Percentiles rank a stretch among this genome's conserved stretches.
These are phyloP conservation scores for Sarotherodon lohbergeri DNA, from an alignment of 2,113 vertebrate genomes.

Conservation along the genomic window DNA sequence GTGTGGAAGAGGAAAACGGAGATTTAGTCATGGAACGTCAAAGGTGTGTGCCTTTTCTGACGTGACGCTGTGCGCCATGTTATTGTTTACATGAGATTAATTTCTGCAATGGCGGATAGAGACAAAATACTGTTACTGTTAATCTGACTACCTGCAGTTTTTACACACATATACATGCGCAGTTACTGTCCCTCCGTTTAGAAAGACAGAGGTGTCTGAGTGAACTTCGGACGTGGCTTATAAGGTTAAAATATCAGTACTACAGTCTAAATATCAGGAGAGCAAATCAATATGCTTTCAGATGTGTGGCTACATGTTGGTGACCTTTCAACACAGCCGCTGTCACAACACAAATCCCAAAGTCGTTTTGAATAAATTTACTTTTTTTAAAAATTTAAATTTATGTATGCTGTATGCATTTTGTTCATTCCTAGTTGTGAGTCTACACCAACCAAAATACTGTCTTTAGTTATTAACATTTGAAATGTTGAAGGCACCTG, in stretches of 20 bases:
- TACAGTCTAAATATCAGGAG: neutral
- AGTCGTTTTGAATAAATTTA: neutral
- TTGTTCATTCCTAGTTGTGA: neutral
- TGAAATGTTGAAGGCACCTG: neutral
- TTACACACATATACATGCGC: neutral
- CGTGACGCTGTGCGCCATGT: neutral
- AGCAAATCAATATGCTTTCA: neutral
- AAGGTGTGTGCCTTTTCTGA: fast-evolving
- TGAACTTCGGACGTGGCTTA: fast-evolving
- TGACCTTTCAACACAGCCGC: neutral
- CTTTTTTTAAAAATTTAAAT: fast-evolving
- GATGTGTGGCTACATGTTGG: neutral
- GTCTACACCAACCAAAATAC: neutral
- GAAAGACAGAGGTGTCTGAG: neutral
- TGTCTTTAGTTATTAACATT: neutral
- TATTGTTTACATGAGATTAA: neutral
- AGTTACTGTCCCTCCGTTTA: neutral
- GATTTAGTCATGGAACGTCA: too few relatives aligned
- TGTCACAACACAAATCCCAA: neutral
- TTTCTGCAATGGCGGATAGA: neutral
- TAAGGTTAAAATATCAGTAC: neutral
- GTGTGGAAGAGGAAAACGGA: too few relatives aligned
- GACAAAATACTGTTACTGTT: neutral
- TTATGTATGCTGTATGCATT: neutral
- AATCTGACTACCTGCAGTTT: neutral